A percentile compares a stretch with the other conserved stretches of the same genome.
phyloP scores from a whole-genome alignment of 1,140 invertebrate species.

The Bombus sylvicola region DNA sequence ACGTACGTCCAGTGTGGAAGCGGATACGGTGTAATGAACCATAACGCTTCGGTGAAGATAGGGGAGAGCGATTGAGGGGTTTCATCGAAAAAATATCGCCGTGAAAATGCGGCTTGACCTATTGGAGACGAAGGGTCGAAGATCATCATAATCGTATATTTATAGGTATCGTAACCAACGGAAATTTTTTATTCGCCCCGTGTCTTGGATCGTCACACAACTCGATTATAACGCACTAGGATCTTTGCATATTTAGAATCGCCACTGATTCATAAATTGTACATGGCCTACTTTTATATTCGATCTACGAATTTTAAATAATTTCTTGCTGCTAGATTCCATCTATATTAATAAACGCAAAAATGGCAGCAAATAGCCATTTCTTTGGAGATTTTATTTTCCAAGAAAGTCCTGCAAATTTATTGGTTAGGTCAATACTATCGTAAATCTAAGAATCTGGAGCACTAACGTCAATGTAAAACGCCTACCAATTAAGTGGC shows the following conservation, averaged over 20 bases:
- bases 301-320: too few relatives aligned
- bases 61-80: not conserved
- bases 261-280: too few relatives aligned
- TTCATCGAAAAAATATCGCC: not conserved
- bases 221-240: not conserved
- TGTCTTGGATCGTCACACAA: not conserved
- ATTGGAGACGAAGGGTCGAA: not conserved
- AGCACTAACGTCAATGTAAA: too few relatives aligned
- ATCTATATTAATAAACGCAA: too few relatives aligned
- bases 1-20: slow-evolving; percentile 4
- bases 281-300: too few relatives aligned
- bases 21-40: slow-evolving; percentile 17
- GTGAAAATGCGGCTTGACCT: not conserved
- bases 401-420: too few relatives aligned
- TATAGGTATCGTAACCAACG: not conserved
- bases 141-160: slow-evolving; percentile 4
- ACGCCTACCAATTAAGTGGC: too few relatives aligned
- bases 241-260: not conserved
- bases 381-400: too few relatives aligned
- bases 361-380: too few relatives aligned
- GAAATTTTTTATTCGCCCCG: not conserved
- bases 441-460: too few relatives aligned
- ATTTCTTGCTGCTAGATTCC: too few relatives aligned
- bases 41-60: not conserved
- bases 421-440: too few relatives aligned